Evolutionary conservation across 2,888 invertebrate genomes (phyloP).

Genomic region (Eledona agricola): DNA sequence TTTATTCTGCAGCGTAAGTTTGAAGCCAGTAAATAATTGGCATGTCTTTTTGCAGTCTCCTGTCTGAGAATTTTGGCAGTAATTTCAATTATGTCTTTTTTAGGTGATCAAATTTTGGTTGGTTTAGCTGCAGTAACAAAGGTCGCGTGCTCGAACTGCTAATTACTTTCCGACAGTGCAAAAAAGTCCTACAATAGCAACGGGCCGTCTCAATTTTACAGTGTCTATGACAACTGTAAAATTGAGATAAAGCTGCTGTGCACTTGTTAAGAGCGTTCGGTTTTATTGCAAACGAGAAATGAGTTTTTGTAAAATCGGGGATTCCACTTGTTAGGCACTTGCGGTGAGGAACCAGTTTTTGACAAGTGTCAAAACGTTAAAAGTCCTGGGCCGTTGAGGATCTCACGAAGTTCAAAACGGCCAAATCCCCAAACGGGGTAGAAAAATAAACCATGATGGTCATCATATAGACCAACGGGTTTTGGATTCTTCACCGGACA

Average conservation of each 20-base stretch:
- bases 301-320: background rate
- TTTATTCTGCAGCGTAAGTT: conserved; percentile 5
- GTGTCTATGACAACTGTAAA: too few species aligned
- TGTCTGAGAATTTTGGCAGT: conserved; percentile 36
- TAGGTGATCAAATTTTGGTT: conserved; percentile 15
- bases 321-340: conserved; percentile 20
- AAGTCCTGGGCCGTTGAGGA: conserved; percentile 23
- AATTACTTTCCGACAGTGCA: conserved; percentile 1
- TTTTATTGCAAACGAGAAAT: too few species aligned
- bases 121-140: conserved; percentile 11
- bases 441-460: conserved; percentile 32
- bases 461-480: conserved; percentile 34
- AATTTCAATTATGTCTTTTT: conserved; percentile 30
- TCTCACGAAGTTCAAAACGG: conserved; percentile 17
- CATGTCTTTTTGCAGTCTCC: conserved; percentile 18
- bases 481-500: conserved; percentile 45
- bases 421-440: conserved; percentile 24
- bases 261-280: conserved; percentile 4
- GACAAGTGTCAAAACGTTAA: conserved; percentile 9
- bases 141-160: conserved; percentile 17
- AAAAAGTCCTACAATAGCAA: conserved; percentile 1
- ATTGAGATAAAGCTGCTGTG: conserved; percentile 2
- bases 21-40: conserved; percentile 28
- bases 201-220: too few species aligned
- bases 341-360: conserved; percentile 5